Base-by-base conservation (phyloP, 2,888 invertebrate species). In the Laspeyria flexula region DNA sequence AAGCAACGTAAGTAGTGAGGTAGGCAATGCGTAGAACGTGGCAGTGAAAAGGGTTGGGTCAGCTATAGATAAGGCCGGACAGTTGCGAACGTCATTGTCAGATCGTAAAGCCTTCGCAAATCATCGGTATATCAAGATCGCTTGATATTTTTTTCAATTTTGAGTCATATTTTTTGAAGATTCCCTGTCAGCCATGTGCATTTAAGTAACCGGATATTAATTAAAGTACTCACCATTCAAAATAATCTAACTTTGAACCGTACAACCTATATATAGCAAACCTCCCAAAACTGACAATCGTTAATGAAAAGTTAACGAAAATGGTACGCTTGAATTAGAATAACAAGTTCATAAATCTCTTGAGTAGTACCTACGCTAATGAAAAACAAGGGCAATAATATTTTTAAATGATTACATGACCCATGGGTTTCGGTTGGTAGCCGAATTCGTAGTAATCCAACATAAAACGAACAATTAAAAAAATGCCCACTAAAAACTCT, bases 21-120 rank as follows among this genome's bases (percentile, higher is more conserved):
- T 73, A 71, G 48, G 60, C 71, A 72, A 75, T 73, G 63, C 68
- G 56, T 58, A 52, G 65, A 70, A 74, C 75, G 66, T 78, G 84
- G 83, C 83, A 80, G 81, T 86, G 89, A 89, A 87, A 88, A 90
- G 90, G 90, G 89, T 90, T 85, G 80, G 85, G 85, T 83, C 81
- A 80, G 69, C 74, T 65, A 74, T 73, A 88, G 90, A 90, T 90
- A 90, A 89, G 82, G 69, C 66, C 75, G 81, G 83, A 83, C 86
- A 82, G 82, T 84, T 81, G 77, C 81, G 80, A 77, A 72, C 81
- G 85, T 86, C 88, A 85, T 87, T 83, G 79, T 79, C 85, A 82
- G 84, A 79, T 84, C 83, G 84, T 88, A 88, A 88, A 83, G 74
- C 83, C 77, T 80, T 81, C 74, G 67, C 60, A 58, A 70, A 62